Conservation (phyloP, 2,888 invertebrate species). For the Cordylochernes scorpioides region DNA sequence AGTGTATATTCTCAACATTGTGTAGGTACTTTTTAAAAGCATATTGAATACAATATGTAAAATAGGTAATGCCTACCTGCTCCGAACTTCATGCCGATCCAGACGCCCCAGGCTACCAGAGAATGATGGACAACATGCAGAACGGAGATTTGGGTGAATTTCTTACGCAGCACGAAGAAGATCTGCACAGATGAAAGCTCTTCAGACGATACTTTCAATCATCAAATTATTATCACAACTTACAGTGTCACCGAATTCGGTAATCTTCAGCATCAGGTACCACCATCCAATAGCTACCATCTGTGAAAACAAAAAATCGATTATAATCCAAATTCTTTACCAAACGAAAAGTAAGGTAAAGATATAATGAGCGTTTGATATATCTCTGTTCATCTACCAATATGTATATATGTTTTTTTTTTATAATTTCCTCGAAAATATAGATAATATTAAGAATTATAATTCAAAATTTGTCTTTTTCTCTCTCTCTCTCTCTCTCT, state of each 20-base stretch:
- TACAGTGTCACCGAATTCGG: slow-evolving; percentile 77
- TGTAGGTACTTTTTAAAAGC: no score
- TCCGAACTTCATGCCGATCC: slow-evolving; percentile 20
- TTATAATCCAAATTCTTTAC: not conserved
- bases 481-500: no score
- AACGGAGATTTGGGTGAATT: slow-evolving; percentile 23
- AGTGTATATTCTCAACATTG: no score
- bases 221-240: slow-evolving; percentile 1
- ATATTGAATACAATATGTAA: no score
- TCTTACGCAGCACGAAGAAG: slow-evolving; percentile 24
- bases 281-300: slow-evolving; percentile 83
- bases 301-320: slow-evolving; percentile 2
- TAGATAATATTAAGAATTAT: no score
- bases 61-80: slow-evolving; percentile 13
- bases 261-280: slow-evolving; percentile 88
- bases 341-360: not conserved
- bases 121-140: slow-evolving; percentile 25
- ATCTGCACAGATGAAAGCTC: no score
- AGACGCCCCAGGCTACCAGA: slow-evolving; percentile 24
- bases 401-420: no score
- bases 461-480: no score
- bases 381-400: no score
- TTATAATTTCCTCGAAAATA: no score
- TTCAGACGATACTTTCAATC: no score
- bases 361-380: no score